Evolutionary conservation across 2,888 invertebrate species (phyloP), one percentile per base, ranked within the genome.

Genomic region (Microplitis deprimator): DNA sequence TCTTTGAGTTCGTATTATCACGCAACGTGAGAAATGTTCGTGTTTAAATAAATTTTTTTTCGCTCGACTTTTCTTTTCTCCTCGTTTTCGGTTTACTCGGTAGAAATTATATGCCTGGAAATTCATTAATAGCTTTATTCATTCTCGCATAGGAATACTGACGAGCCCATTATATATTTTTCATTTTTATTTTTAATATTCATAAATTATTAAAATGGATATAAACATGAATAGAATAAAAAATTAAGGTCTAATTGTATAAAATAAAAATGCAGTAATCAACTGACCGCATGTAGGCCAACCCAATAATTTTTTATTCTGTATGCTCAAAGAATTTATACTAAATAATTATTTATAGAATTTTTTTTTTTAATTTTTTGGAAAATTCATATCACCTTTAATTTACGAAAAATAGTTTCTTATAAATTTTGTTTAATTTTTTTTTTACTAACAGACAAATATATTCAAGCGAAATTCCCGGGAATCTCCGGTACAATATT

Each of bases 221-320:
- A 50, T 13, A 50, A 50, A 50, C 10, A 50, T 50, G 50, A 50
- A 50, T 50, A 50, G 50, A 39, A 79, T 70, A 13, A 8, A n/a
- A 59, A 13, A 20, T 62, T 20, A 13, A 50, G 50, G 13, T 13
- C 13, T 2, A 13, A 7, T 13, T 50, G 50, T 13, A 50, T 50
- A 50, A 50, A 50, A 50, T 50, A 50, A 29, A 29, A 29, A 29
- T 29, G 29, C 29, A 29, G 29, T 29, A 29, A 29, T 29, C 29
- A 29, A 29, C 29, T 29, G 29, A 29, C 29, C 29, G 29, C 29
- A 29, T 29, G 4, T 1, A 29, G 29, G 29, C 4, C 29, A 29
- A 4, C 4, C 29, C 4, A 4, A 29, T 29, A 29, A 29, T 4
- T 29, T 29, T 29, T 29, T 4, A 29, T 29, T 29, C 29, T 29